phyloP scores from a whole-genome alignment of 2,113 vertebrate genomes.

The Pluvianellus socialis region DNA sequence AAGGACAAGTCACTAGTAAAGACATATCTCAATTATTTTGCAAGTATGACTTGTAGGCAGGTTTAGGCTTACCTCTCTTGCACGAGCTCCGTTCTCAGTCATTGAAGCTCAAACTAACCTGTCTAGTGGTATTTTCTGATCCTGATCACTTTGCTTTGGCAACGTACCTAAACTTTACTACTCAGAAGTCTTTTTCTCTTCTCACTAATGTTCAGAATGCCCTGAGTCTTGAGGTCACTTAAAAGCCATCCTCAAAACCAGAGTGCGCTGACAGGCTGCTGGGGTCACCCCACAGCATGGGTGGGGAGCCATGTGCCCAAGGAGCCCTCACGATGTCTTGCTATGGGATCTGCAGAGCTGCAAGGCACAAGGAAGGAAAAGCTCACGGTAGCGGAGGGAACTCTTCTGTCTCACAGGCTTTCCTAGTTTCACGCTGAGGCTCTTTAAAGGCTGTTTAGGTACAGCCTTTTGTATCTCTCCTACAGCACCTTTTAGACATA shows the following conservation, averaged over 20 bases:
- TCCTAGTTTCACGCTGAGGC: not conserved
- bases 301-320: not conserved
- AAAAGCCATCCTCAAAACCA: not conserved
- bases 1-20: not conserved
- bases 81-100: not conserved
- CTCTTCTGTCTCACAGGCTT: not conserved
- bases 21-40: not conserved
- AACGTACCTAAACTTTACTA: not conserved
- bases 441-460: not conserved
- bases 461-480: not conserved
- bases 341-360: not conserved
- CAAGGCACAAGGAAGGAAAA: not conserved
- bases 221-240: not conserved
- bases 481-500: not conserved
- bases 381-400: not conserved
- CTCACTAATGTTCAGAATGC: not conserved
- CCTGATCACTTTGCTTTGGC: not conserved
- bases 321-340: not conserved
- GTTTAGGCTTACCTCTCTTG: not conserved
- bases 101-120: not conserved
- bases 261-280: not conserved
- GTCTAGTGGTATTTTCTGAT: not conserved
- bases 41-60: not conserved
- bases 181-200: not conserved
- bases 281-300: not conserved